Evolutionary conservation across 2,888 invertebrate genomes (phyloP).

Genomic region (Linhomoeus sp.): DNA sequence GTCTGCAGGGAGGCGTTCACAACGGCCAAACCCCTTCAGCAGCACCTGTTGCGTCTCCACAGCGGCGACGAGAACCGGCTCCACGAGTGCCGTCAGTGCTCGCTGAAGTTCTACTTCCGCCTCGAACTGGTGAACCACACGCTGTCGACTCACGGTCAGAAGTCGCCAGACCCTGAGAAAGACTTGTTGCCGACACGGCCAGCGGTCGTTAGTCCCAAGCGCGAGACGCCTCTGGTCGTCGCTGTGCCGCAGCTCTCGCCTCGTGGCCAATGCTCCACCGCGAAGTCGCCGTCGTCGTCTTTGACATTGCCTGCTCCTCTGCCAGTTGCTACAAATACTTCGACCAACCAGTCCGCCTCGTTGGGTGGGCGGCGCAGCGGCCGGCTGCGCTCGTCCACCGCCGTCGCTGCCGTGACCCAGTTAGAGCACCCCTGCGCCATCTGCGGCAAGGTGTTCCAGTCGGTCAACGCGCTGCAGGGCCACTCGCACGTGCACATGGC

Average conservation of each 20-base stretch:
- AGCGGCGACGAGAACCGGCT: conserved; percentile 60
- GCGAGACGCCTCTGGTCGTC: too few species aligned
- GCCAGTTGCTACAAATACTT: too few species aligned
- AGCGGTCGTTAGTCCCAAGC: too few species aligned
- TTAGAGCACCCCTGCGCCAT: conserved; percentile 18
- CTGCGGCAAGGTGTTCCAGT: conserved; percentile 22
- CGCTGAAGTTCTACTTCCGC: conserved; percentile 67
- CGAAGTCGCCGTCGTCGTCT: too few species aligned
- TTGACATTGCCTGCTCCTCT: too few species aligned
- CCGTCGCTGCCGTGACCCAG: background rate
- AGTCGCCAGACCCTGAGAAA: too few species aligned
- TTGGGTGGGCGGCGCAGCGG: too few species aligned
- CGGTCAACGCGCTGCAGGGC: conserved; percentile 20
- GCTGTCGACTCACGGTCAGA: background rate
- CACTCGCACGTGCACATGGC: conserved; percentile 22
- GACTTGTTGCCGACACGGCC: too few species aligned
- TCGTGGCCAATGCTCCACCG: too few species aligned
- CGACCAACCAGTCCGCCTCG: too few species aligned
- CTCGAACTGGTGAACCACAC: conserved; percentile 70
- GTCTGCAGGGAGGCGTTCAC: conserved; percentile 69
- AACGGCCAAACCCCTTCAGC: conserved; percentile 42
- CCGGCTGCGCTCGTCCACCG: background rate
- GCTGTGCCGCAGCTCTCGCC: too few species aligned
- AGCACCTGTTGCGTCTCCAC: conserved; percentile 49
- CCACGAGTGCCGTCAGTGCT: conserved; percentile 56